These are phyloP conservation scores for Protonemura montana DNA, from an alignment of 2,888 invertebrate species.

Conservation along the genomic window DNA sequence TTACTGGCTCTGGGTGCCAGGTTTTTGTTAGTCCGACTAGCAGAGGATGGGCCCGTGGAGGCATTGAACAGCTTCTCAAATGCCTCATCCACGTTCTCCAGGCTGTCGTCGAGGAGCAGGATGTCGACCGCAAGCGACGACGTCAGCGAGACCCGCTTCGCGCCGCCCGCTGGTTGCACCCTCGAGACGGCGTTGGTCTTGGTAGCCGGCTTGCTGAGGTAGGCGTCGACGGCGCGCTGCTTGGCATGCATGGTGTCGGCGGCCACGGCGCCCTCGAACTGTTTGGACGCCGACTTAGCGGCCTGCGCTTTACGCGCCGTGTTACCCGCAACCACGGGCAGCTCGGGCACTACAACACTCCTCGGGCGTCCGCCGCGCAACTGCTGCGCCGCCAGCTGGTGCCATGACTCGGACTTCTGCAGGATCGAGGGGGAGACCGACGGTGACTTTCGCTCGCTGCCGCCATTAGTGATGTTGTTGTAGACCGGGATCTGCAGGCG, in stretches of 20 bases:
- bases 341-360: slow-evolving; percentile 52
- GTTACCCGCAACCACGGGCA: slow-evolving; percentile 51
- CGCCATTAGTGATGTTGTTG: slow-evolving; percentile 47
- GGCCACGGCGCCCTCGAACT: slow-evolving; percentile 80
- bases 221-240: slow-evolving; percentile 76
- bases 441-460: slow-evolving; percentile 44
- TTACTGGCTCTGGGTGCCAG: slow-evolving; percentile 50
- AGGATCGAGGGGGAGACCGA: slow-evolving; percentile 44
- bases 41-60: slow-evolving; percentile 53
- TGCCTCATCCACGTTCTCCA: slow-evolving; percentile 80
- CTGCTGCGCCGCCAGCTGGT: slow-evolving; percentile 67
- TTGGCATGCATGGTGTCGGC: slow-evolving; percentile 74
- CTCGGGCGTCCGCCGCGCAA: slow-evolving; percentile 53
- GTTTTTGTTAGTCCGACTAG: slow-evolving; percentile 47
- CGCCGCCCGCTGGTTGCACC: slow-evolving; percentile 46
- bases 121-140: slow-evolving; percentile 36
- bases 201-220: slow-evolving; percentile 60
- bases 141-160: slow-evolving; percentile 19
- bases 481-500: slow-evolving; percentile 59
- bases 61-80: slow-evolving; percentile 83
- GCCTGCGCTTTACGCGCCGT: slow-evolving; percentile 41
- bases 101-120: slow-evolving; percentile 57
- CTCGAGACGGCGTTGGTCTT: slow-evolving; percentile 33
- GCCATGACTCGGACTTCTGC: slow-evolving; percentile 49
- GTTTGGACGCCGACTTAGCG: slow-evolving; percentile 76